phyloP scores from a whole-genome alignment of 2,888 invertebrate genomes.

The Tromatobia lineatoria region DNA sequence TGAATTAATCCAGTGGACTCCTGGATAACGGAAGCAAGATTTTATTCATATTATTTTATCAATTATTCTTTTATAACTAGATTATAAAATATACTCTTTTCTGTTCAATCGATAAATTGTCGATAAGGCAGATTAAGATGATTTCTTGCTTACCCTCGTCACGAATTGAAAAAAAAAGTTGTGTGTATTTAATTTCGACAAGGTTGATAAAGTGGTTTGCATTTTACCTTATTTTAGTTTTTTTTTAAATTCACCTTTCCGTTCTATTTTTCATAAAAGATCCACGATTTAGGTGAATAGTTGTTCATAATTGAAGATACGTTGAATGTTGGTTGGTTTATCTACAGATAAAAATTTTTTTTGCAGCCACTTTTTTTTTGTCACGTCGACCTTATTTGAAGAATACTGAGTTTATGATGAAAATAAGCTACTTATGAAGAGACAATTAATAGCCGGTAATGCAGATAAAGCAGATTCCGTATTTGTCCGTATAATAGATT shows the following conservation, averaged over 20 bases:
- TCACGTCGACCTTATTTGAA: not conserved
- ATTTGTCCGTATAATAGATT: not conserved
- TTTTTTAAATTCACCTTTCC: no score
- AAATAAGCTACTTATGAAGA: not conserved
- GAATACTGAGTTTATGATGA: not conserved
- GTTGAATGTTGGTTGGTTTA: no score
- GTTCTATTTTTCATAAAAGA: no score
- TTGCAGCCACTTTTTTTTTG: not conserved
- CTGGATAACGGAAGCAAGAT: no score
- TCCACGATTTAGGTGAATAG: no score
- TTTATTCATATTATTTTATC: no score
- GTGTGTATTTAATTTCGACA: no score
- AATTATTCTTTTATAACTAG: not conserved
- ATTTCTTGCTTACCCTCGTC: conserved; percentile 2
- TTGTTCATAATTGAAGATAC: no score
- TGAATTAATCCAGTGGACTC: no score
- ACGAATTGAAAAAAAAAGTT: not conserved
- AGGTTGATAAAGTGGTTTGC: no score
- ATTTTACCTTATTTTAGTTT: no score
- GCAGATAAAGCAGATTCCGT: conserved; percentile 10
- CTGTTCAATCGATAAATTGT: not conserved
- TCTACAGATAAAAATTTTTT: no score
- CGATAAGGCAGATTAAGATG: conserved; percentile 31
- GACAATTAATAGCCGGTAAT: not conserved
- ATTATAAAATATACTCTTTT: not conserved